phyloP scores from a whole-genome alignment of 1,140 invertebrate genomes.

The Lepidurus arcticus region DNA sequence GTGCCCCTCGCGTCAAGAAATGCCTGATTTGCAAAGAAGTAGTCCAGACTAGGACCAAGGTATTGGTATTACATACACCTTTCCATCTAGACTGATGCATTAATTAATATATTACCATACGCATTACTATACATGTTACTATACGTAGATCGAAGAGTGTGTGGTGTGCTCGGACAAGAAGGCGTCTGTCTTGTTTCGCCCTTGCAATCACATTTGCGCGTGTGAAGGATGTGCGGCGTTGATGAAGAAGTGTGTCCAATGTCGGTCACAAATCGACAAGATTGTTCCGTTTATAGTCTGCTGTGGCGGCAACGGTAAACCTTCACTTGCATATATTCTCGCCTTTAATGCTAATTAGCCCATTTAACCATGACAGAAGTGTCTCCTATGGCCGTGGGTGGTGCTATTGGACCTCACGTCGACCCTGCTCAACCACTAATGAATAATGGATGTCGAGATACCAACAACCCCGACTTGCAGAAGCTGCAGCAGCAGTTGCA shows the following conservation, averaged over 20 bases:
- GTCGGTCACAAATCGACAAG: conserved; percentile 77
- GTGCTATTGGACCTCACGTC: conserved; percentile 37
- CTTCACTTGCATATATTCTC: conserved; percentile 1
- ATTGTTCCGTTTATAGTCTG: conserved; percentile 50
- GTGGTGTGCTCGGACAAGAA: conserved; percentile 91
- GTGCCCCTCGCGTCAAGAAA: conserved; percentile 88
- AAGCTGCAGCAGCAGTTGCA: conserved; percentile 93
- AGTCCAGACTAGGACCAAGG: conserved; percentile 67
- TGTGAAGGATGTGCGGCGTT: conserved; percentile 85
- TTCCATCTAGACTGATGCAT: background rate
- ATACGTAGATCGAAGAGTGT: conserved; percentile 83
- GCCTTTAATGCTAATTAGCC: background rate
- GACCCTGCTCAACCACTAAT: conserved; percentile 50
- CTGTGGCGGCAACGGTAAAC: conserved; percentile 39
- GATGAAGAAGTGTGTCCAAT: conserved; percentile 96
- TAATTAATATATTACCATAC: conserved; percentile 34
- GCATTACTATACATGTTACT: conserved; percentile 28
- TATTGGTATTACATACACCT: conserved; percentile 50
- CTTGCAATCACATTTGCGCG: conserved; percentile 91
- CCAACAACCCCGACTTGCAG: conserved; percentile 72
- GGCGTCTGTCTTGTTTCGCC: conserved; percentile 82
- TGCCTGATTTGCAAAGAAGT: conserved; percentile 86
- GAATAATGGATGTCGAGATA: conserved; percentile 76
- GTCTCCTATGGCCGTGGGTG: conserved; percentile 35
- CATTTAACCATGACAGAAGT: conserved; percentile 28